Evolutionary conservation across 2,888 invertebrate species (phyloP), one percentile per base, ranked within the genome.

Genomic region (Desoria tigrina): DNA sequence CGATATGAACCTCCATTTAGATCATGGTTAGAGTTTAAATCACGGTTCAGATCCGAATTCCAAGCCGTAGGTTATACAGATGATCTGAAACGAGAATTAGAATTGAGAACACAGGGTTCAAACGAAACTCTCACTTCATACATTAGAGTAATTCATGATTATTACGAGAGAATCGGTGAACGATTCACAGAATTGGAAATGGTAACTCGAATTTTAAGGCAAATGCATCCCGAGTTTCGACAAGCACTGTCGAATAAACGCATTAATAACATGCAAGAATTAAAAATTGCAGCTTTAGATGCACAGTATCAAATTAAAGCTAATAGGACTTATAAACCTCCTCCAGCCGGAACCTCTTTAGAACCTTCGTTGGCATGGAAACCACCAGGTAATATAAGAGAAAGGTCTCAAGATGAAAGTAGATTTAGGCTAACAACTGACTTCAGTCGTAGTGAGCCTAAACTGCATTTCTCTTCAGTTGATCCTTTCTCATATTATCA

Each of bases 221-320:
- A 37, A 1, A 58, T 58, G 57, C 63, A 63, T 27, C 63, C 63
- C 1, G 63, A 57, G 18, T 63, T 58, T 32, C 18, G 26, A 24
- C 51, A 27, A 23, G 51, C 28, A 1, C n/a, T 58, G 2, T 4
- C n/a, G 2, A 42, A 32, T 51, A 51, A 32, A 37, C 37, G 21
- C 11, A 57, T 56, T 1, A 32, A 45, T 23, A 32, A 56, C 1
- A 23, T 63, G 23, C 14, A 49, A 9, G 56, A 63, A 9, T 27
- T 63, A 14, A 16, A n/a, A 6, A 42, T 26, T 2, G 63, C 63
- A 14, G 63, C 63, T 18, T 32, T 32, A 2, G 37, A 56, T 18
- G 63, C 63, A 2, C 63, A 63, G 24, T 50, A 42, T 6, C 7
- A 9, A 6, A 18, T 55, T 24, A 55, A 55, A 51, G 26, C 26